phyloP scores from a whole-genome alignment of 2,113 vertebrate genomes.

The Coregonus clupeaformis region DNA sequence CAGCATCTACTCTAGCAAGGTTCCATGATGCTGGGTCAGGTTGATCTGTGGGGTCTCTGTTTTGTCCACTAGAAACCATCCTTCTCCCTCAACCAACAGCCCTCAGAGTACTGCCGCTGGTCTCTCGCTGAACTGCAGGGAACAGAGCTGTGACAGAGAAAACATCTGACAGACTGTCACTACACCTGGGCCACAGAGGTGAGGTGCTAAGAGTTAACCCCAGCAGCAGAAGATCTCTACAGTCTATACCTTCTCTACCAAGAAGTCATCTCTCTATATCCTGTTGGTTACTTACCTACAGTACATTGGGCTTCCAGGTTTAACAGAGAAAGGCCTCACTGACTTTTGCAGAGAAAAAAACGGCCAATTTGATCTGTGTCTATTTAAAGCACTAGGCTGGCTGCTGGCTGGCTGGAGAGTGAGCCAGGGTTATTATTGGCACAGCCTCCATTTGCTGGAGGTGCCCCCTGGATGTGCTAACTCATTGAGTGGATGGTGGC shows the following conservation, averaged over 20 bases:
- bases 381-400: conserved; percentile 3
- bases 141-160: background rate
- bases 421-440: background rate
- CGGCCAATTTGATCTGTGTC: background rate
- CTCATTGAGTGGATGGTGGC: conserved; percentile 11
- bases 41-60: background rate
- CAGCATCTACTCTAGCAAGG: background rate
- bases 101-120: background rate
- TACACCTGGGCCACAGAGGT: background rate
- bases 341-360: background rate
- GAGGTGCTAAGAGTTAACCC: background rate
- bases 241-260: background rate
- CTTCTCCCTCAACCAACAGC: background rate
- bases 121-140: background rate
- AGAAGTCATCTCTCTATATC: background rate
- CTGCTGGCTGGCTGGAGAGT: background rate
- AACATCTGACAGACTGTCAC: conserved; percentile 12
- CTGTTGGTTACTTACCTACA: background rate
- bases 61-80: background rate
- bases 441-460: background rate
- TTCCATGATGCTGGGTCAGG: background rate
- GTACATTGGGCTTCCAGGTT: background rate
- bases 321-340: background rate
- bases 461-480: background rate
- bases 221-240: background rate